Conservation (phyloP, 2,113 vertebrate genomes). For the Ascaphus truei region DNA sequence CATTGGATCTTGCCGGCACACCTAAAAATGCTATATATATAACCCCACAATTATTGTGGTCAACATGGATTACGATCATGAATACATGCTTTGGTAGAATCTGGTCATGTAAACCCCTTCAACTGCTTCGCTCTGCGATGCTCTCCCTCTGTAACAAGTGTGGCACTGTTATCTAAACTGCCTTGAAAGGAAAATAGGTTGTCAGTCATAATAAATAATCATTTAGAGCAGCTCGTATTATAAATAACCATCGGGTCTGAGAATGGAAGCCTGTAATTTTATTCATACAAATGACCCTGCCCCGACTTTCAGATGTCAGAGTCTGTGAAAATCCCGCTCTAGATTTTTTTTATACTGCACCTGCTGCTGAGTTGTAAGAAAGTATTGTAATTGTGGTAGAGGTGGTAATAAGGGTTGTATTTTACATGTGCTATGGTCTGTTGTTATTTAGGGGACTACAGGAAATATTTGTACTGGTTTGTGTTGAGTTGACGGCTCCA, state of each 20-base stretch:
- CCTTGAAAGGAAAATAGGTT: conserved; percentile 25
- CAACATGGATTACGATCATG: neutral
- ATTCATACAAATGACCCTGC: conserved; percentile 26
- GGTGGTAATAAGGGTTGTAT: neutral
- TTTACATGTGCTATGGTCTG: neutral
- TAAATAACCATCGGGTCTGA: conserved; percentile 10
- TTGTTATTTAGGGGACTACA: no score
- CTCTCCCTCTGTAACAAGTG: neutral
- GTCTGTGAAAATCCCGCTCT: neutral
- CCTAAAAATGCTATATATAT: no score
- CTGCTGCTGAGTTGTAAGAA: neutral
- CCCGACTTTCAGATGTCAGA: conserved; percentile 20
- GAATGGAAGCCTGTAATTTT: conserved; percentile 26
- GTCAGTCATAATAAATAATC: conserved; percentile 36
- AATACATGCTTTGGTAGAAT: neutral
- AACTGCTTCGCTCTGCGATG: neutral
- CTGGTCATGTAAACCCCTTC: neutral
- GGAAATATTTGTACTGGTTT: no score
- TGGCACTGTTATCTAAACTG: neutral
- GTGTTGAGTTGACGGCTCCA: no score
- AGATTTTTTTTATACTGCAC: neutral
- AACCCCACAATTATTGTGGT: neutral
- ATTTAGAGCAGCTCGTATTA: conserved; percentile 23
- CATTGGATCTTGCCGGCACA: no score
- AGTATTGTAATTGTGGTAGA: neutral